phyloP scores from a whole-genome alignment of 2,888 invertebrate genomes.

The Caenorhabditis sinica region DNA sequence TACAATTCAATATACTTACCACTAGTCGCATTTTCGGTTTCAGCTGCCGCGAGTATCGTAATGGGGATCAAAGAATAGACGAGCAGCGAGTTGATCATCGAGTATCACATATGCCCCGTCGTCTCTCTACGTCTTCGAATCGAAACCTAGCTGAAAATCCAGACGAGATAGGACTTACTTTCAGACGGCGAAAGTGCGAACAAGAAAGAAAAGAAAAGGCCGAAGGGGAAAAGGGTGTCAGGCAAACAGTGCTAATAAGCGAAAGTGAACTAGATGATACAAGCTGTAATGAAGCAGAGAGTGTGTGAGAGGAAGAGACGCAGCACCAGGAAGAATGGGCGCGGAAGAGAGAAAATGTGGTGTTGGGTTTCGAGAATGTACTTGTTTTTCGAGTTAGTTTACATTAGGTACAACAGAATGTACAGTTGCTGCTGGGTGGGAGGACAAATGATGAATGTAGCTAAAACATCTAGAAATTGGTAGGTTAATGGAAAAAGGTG shows the following conservation, averaged over 20 bases:
- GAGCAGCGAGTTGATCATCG: conserved; percentile 58
- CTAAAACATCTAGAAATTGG: conserved; percentile 16
- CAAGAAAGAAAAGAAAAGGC: conserved; percentile 31
- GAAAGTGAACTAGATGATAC: conserved; percentile 63
- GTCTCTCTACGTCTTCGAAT: conserved; percentile 22
- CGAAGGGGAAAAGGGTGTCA: conserved; percentile 34
- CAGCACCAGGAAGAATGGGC: conserved; percentile 50
- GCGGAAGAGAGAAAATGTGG: conserved; percentile 45
- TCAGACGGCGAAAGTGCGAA: conserved; percentile 39
- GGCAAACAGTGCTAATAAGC: conserved; percentile 62
- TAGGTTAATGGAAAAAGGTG: background rate
- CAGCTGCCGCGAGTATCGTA: conserved; percentile 30
- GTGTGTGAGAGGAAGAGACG: conserved; percentile 36
- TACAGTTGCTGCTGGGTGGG: conserved; percentile 21
- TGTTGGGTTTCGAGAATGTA: conserved; percentile 64
- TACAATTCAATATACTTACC: conserved; percentile 23
- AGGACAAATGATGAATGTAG: background rate
- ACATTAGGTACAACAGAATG: conserved; percentile 47
- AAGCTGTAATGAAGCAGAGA: conserved; percentile 59
- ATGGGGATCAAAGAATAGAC: conserved; percentile 45
- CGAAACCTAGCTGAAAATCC: conserved; percentile 44
- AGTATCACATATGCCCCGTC: conserved; percentile 51
- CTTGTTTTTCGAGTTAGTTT: conserved; percentile 58
- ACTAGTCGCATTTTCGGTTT: conserved; percentile 51
- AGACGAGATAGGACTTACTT: conserved; percentile 15